Conservation (phyloP, 2,888 invertebrate species). For the Lasioglossum calceatum region DNA sequence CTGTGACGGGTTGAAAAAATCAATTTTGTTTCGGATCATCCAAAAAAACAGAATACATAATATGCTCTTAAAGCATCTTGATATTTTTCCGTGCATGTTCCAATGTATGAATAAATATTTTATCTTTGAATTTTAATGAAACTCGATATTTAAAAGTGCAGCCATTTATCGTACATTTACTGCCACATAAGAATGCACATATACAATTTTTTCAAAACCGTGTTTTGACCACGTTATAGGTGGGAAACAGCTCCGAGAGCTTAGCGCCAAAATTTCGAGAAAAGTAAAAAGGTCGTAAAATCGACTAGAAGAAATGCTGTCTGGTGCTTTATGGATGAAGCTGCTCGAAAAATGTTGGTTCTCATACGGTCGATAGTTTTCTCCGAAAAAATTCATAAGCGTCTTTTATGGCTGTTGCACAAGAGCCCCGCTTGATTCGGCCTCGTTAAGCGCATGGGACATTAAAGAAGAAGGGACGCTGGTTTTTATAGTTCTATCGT, state of each 20-base stretch:
- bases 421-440: background rate
- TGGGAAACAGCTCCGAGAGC: no score
- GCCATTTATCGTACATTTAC: background rate
- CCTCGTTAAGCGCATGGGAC: background rate
- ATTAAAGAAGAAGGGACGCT: conserved; percentile 2
- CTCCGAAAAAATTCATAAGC: background rate
- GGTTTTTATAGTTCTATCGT: conserved; percentile 21
- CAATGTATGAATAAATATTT: no score
- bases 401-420: background rate
- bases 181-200: background rate
- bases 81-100: no score
- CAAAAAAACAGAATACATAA: background rate
- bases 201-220: background rate
- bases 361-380: background rate
- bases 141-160: no score
- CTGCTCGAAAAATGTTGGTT: background rate
- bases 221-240: background rate
- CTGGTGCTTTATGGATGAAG: background rate
- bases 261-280: background rate
- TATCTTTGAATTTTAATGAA: no score
- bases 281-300: background rate
- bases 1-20: background rate
- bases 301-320: background rate
- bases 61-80: background rate
- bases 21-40: background rate